Conservation (phyloP, 2,113 vertebrate species). For the Hirundichthys speculiger region DNA sequence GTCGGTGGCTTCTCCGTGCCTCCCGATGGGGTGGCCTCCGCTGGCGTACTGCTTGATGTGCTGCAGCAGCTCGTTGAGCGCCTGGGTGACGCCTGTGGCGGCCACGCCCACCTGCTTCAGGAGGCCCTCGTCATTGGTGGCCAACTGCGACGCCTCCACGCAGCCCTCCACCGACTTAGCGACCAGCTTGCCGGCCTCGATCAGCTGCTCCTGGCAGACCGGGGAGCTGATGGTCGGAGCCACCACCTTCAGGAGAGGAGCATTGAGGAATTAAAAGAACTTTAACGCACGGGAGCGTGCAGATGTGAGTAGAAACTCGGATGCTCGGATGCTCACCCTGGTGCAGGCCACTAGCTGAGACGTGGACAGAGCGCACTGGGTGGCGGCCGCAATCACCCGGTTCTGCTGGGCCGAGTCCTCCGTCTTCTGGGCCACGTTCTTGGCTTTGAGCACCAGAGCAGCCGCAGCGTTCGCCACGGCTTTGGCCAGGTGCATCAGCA, state of each 20-base stretch:
- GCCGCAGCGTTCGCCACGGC: constrained; percentile 93
- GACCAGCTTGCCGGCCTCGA: constrained; percentile 93
- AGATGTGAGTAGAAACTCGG: too few species aligned
- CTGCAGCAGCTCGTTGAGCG: constrained; percentile 94
- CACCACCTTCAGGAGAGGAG: constrained; percentile 84
- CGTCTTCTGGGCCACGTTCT: constrained; percentile 94
- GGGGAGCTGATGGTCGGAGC: constrained; percentile 97
- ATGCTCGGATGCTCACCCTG: constrained; percentile 81
- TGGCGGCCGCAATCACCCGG: constrained; percentile 93
- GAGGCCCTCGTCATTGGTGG: constrained; percentile 90
- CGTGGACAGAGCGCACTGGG: constrained; percentile 95
- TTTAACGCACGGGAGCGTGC: neutral
- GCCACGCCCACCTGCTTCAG: constrained; percentile 93
- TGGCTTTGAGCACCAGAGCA: constrained; percentile 92
- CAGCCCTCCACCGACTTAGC: constrained; percentile 97
- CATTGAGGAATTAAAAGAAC: neutral
- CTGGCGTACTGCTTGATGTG: constrained; percentile 94
- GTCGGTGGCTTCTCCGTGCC: constrained; percentile 95
- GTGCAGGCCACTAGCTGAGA: constrained; percentile 98
- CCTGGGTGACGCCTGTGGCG: constrained; percentile 92
- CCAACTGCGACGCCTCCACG: constrained; percentile 89
- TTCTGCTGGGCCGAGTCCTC: constrained; percentile 91
- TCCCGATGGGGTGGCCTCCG: constrained; percentile 89
- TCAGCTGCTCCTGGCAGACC: constrained; percentile 95
- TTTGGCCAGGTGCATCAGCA: constrained; percentile 96